Evolutionary conservation across 2,797 vertebrate genomes (phyloP), one percentile per base, ranked within the genome.

Genomic region (Argya squamiceps): DNA sequence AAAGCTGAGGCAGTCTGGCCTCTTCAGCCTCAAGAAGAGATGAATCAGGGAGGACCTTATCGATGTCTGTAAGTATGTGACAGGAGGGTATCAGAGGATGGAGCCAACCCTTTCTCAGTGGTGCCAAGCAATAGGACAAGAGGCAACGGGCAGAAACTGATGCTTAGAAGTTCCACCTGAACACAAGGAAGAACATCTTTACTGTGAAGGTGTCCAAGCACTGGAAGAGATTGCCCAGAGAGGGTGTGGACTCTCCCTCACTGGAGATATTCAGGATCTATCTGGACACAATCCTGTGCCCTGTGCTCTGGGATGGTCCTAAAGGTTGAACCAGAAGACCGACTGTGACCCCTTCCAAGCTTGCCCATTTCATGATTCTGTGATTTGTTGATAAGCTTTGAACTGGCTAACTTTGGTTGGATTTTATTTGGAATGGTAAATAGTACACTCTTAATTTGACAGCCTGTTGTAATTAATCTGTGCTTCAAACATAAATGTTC

Each of bases 191-290:
- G 17, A 64, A 46, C 1, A 3, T 13, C 21, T 53, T 64, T 23
- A 20, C 15, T 20, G 8, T 19, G 7, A 0, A 0, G 43, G 5
- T 64, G 29, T 37, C 3, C 0, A 0, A 63, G 36, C 36, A 44
- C 37, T 69, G 71, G 23, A 64, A 58, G 3, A 58, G 29, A 18
- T 3, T 58, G 29, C 8, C 64, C 29, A 6, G 17, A 39, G 29
- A 49, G 24, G 16, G 0, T 39, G 24, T 58, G 37, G 37, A 32
- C 7, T 39, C 6, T 27, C 24, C 21, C 44, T 71, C 11, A 27
- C 1, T 12, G 15, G 50, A 58, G 39, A 64, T 41, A 71, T 0
- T 71, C 21, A 34, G 9, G 18, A 59, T 52, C 15, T 39, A 1
- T 32, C 30, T 20, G 26, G 58, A 70, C 8, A 39, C 34, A 58